These are phyloP conservation scores for Euzetes globulus DNA, from an alignment of 2,888 invertebrate species.

Conservation along the genomic window DNA sequence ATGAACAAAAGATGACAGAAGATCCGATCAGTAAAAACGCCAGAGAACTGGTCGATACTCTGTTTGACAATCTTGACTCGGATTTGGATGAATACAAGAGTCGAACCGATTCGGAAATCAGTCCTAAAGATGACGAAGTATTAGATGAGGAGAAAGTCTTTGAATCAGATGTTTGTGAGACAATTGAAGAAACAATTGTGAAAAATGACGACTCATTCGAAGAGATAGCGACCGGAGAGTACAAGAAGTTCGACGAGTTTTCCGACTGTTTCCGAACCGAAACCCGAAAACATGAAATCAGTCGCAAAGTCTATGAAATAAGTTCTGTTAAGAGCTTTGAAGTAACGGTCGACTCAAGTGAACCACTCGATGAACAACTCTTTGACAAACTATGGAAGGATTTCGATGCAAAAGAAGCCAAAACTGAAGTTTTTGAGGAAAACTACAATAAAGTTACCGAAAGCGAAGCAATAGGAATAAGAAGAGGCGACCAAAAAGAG, in stretches of 20 bases:
- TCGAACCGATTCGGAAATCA: neutral
- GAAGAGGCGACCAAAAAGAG: neutral
- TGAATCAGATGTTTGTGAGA: neutral
- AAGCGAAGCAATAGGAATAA: neutral
- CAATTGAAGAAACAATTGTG: neutral
- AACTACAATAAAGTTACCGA: neutral
- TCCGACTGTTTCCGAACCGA: neutral
- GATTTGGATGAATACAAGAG: neutral
- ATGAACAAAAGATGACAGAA: neutral
- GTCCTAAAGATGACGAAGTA: neutral
- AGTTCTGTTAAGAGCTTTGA: neutral
- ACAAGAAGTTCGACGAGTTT: conserved; percentile 16
- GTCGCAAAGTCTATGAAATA: neutral
- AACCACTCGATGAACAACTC: neutral
- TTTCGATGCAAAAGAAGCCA: too few relatives aligned
- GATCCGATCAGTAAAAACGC: neutral
- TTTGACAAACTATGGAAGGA: neutral
- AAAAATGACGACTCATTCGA: conserved; percentile 5
- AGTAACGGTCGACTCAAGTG: neutral
- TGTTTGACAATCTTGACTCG: neutral
- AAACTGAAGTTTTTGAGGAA: conserved; percentile 2
- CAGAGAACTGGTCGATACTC: conserved; percentile 1
- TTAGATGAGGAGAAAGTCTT: neutral
- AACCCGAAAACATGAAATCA: neutral
- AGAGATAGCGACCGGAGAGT: conserved; percentile 18